phyloP scores from a whole-genome alignment of 2,888 invertebrate species.

The Synanthedon tipuliformis region DNA sequence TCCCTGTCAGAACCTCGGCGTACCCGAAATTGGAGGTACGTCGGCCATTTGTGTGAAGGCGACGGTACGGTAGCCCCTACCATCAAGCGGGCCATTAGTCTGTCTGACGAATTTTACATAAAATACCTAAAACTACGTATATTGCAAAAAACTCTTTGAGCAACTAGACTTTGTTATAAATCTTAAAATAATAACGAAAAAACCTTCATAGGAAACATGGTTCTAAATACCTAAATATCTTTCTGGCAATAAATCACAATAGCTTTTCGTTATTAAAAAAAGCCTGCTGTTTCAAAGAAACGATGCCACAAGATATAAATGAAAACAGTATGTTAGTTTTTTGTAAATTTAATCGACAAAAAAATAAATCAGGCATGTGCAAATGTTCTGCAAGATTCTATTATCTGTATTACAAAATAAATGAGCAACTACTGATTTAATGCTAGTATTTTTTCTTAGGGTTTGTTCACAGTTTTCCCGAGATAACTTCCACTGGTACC shows the following conservation, averaged over 20 bases:
- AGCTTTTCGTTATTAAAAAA: slow-evolving; percentile 7
- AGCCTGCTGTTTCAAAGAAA: slow-evolving; percentile 2
- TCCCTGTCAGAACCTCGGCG: no score
- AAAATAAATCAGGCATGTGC: neutral
- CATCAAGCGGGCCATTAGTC: no score
- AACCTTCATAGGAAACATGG: neutral
- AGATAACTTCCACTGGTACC: no score
- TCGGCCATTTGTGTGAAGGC: no score
- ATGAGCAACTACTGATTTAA: no score
- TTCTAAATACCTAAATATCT: neutral
- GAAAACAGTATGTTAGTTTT: neutral
- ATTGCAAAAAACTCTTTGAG: no score
- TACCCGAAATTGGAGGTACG: no score
- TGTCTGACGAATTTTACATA: neutral
- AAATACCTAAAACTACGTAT: neutral
- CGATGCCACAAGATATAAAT: neutral
- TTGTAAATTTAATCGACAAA: neutral
- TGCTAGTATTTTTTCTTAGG: no score
- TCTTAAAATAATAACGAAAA: neutral
- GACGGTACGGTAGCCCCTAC: no score
- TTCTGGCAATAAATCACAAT: slow-evolving; percentile 7
- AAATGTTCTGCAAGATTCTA: no score
- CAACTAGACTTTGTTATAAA: neutral
- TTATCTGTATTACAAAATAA: no score
- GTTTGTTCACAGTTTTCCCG: no score